Percentiles rank a stretch among this genome's conserved stretches.
Evolutionary conservation across 2,888 invertebrate genomes (phyloP).

Genomic region (Clivina fossor): DNA sequence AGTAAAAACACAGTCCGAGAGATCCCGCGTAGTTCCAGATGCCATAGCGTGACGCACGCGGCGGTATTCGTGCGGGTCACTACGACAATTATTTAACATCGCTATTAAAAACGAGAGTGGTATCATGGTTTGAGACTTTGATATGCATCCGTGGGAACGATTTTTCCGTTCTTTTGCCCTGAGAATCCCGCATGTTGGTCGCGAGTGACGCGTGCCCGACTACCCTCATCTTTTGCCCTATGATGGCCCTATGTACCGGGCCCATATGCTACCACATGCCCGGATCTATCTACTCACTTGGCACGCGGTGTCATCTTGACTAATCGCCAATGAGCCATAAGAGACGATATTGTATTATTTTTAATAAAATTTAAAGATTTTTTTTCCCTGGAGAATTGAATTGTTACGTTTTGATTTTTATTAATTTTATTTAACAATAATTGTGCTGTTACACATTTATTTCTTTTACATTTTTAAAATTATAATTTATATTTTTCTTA

Average conservation of each 20-base stretch:
- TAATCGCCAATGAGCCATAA: no score
- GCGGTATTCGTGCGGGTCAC: conserved; percentile 16
- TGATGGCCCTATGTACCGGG: not conserved
- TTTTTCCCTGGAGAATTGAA: no score
- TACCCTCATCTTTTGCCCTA: conserved; percentile 23
- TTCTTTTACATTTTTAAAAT: no score
- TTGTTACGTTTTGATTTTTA: no score
- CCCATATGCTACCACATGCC: conserved; percentile 21
- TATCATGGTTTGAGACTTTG: conserved; percentile 13
- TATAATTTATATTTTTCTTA: no score
- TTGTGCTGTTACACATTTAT: no score
- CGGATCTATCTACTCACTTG: not conserved
- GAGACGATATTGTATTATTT: no score
- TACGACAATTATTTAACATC: conserved; percentile 11
- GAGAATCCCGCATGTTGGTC: conserved; percentile 29
- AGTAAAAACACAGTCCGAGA: no score
- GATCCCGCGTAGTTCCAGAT: conserved; percentile 25
- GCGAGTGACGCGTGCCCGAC: conserved; percentile 18
- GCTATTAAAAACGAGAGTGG: conserved; percentile 7
- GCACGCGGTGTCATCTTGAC: conserved; percentile 11
- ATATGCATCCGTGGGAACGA: conserved; percentile 27
- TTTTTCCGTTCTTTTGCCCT: conserved; percentile 12
- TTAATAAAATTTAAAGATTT: no score
- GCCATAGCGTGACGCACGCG: conserved; percentile 5
- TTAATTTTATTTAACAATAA: no score